Base-by-base conservation (phyloP, 2,797 vertebrate genomes). In the Corythornis leucogaster region DNA sequence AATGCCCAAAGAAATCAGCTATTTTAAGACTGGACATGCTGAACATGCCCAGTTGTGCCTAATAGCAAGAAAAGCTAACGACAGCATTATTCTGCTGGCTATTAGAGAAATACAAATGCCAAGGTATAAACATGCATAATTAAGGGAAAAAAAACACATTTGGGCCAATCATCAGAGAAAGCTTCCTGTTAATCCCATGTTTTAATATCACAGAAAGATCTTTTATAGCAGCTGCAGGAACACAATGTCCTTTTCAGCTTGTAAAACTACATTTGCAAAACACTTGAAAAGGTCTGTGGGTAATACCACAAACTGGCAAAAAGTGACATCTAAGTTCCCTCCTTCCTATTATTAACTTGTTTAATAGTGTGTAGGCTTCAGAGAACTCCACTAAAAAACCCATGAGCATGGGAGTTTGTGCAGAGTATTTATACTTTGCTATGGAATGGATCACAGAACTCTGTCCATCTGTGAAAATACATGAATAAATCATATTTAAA, bases 231-330 rank as follows among this genome's bases (percentile, higher is more conserved):
- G 30, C 31, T 82, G 58, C 68, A 55, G 62, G 62, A 95, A 85
- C 92, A 83, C 30, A 76, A 22, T 75, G 66, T 87, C 73, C 76
- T 92, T 88, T 90, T 62, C 67, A 84, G 80, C 54, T 71, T 89
- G 51, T 89, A 92, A 92, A 93, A 61, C 70, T 81, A n/a, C 70
- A 42, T 87, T 83, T 80, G 43, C 77, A 89, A 81, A 88, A 59
- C 38, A 15, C 40, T 79, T 73, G 55, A 57, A 84, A 88, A 90
- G 30, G 30, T 76, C 48, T 84, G 67, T 31, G 74, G 48, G 67
- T 40, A 81, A 78, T 53, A 74, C 57, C 78, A 70, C 64, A 79
- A 83, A 54, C 45, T 80, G 57, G 28, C 79, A 68, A 87, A 68
- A 58, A 80, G 14, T 81, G 70, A 76, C 31, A 75, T 76, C n/a